Percentiles rank a stretch among this genome's conserved stretches.
Conservation (phyloP, 2,888 invertebrate species). For the Conistra vaccinii region DNA sequence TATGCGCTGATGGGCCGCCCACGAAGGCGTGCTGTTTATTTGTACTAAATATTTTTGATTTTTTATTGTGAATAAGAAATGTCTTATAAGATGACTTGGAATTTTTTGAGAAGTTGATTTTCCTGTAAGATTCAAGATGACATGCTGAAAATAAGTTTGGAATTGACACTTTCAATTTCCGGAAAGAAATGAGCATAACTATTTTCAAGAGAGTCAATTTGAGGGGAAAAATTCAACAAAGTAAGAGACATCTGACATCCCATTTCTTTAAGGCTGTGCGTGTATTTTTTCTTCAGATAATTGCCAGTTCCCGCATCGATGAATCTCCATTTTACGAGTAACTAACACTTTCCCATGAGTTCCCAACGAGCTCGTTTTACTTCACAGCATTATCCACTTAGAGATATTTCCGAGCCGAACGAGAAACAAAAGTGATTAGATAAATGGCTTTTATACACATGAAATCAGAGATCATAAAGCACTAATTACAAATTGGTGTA, state of each 20-base stretch:
- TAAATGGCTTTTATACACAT: slow-evolving; percentile 61
- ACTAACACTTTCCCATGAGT: slow-evolving; percentile 63
- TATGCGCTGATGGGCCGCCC: slow-evolving; percentile 86
- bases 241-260: background rate
- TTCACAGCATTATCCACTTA: slow-evolving; percentile 59
- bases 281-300: slow-evolving; percentile 34
- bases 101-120: background rate
- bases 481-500: slow-evolving; percentile 68
- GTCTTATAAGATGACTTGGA: slow-evolving; percentile 29
- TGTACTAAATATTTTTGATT: slow-evolving; percentile 50
- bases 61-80: slow-evolving; percentile 44
- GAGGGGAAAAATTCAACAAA: slow-evolving; percentile 10
- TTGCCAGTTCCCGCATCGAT: slow-evolving; percentile 47
- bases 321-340: slow-evolving; percentile 53
- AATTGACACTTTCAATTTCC: slow-evolving; percentile 39
- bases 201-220: background rate
- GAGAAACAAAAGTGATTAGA: slow-evolving; percentile 66
- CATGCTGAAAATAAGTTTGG: background rate
- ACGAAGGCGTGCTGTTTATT: slow-evolving; percentile 74
- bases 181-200: background rate
- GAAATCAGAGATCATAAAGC: slow-evolving; percentile 68
- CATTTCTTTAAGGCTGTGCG: background rate
- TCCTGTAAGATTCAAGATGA: slow-evolving; percentile 27
- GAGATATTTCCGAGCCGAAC: slow-evolving; percentile 47
- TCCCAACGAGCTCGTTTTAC: slow-evolving; percentile 56